These are phyloP conservation scores for Orthosia gracilis DNA, from an alignment of 2,888 invertebrate species.

Conservation along the genomic window DNA sequence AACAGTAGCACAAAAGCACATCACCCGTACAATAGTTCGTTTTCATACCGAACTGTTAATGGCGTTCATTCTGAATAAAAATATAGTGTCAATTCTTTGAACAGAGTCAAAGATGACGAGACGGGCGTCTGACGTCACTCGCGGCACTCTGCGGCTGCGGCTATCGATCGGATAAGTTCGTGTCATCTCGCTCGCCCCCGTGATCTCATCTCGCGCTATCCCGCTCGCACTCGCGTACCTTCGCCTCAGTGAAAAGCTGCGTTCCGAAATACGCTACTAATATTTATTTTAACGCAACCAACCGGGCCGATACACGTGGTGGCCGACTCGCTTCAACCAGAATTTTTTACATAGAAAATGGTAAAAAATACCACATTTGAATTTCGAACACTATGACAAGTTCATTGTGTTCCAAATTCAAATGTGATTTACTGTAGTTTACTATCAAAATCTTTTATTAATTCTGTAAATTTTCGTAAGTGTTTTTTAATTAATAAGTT, in stretches of 20 bases:
- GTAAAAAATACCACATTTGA: not conserved
- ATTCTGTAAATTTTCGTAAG: not conserved
- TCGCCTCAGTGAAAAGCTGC: constrained; percentile 84
- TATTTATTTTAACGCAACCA: constrained; percentile 90
- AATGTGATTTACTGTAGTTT: not conserved
- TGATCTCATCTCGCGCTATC: constrained; percentile 76
- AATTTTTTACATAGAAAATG: constrained; percentile 28
- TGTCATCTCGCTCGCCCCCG: constrained; percentile 82
- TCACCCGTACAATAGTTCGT: constrained; percentile 43
- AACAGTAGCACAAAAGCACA: constrained; percentile 31
- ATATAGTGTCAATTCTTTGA: constrained; percentile 89
- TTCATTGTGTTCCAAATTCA: no score
- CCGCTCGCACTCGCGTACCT: constrained; percentile 78
- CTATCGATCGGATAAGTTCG: constrained; percentile 89
- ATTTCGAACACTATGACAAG: not conserved
- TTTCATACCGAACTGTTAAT: constrained; percentile 64
- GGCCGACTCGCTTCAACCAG: constrained; percentile 56
- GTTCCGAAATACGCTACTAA: constrained; percentile 90
- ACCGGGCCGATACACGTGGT: constrained; percentile 87
- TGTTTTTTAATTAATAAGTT: constrained; percentile 30
- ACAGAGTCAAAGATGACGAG: constrained; percentile 90
- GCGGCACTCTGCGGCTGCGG: constrained; percentile 91
- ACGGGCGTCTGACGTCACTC: constrained; percentile 89
- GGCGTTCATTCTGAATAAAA: constrained; percentile 77
- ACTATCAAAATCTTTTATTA: not conserved